Evolutionary conservation across 2,113 vertebrate genomes (phyloP).

Genomic region (Pteropus alecto): DNA sequence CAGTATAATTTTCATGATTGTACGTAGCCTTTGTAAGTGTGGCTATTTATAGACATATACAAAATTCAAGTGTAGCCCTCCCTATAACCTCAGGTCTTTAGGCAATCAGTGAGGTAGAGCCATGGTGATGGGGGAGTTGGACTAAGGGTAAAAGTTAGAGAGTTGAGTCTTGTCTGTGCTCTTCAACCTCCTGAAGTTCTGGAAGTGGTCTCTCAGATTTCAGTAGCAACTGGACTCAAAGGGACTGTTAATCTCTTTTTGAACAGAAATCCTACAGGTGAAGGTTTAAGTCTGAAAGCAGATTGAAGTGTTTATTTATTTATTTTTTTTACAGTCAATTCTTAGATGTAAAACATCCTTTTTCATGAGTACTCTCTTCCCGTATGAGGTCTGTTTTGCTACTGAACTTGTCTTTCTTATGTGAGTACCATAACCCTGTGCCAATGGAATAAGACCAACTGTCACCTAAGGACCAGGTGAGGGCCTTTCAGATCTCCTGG

Average conservation of each 20-base stretch:
- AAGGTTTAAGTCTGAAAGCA: conserved; percentile 31
- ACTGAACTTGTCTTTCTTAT: background rate
- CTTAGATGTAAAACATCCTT: background rate
- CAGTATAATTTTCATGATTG: background rate
- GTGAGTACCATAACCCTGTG: background rate
- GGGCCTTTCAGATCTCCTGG: background rate
- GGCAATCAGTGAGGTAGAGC: background rate
- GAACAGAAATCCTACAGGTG: background rate
- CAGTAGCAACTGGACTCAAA: background rate
- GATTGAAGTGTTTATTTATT: background rate
- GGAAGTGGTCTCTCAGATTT: background rate
- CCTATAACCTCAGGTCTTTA: background rate
- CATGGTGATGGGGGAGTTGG: background rate
- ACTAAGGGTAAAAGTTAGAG: background rate
- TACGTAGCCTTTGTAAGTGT: background rate
- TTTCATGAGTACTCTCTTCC: background rate
- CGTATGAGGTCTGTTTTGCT: background rate
- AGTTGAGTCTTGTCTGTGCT: background rate
- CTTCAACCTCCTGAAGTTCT: background rate
- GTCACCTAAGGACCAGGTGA: background rate
- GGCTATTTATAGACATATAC: background rate
- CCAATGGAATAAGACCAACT: background rate
- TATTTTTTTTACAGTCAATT: background rate
- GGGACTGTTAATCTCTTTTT: background rate
- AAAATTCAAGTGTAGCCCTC: background rate